phyloP scores from a whole-genome alignment of 2,888 invertebrate genomes.

The Apamea anceps region DNA sequence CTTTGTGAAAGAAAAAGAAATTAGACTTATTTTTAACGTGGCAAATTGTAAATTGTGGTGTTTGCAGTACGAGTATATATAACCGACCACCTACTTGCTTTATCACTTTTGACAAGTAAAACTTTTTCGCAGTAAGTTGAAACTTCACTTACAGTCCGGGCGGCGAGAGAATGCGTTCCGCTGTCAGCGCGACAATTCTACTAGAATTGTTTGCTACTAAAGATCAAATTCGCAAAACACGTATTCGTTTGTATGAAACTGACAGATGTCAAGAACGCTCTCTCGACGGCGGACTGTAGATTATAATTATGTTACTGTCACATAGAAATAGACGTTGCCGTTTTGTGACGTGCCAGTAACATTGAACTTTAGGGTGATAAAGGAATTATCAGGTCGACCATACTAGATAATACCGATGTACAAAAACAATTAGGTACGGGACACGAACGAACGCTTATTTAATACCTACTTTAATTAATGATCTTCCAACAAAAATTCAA shows the following conservation, averaged over 20 bases:
- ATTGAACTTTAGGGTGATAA: neutral
- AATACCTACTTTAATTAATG: no score
- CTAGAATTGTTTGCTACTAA: no score
- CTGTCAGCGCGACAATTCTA: no score
- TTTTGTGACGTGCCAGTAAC: neutral
- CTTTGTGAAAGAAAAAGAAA: neutral
- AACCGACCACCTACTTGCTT: neutral
- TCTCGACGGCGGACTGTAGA: no score
- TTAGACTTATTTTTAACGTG: neutral
- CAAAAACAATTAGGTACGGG: no score
- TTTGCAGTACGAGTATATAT: neutral
- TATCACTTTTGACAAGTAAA: neutral
- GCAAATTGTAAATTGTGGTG: neutral
- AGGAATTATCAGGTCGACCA: neutral
- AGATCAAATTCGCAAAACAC: no score
- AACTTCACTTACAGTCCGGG: neutral
- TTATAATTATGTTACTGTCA: neutral
- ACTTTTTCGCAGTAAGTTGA: neutral
- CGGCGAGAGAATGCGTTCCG: no score
- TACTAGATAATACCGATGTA: neutral
- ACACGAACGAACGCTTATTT: no score
- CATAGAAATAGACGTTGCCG: neutral
- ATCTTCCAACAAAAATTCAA: no score
- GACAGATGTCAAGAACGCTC: no score
- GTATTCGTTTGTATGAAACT: no score